Percentiles rank a stretch among this genome's conserved stretches.
These are phyloP conservation scores for Astropecten irregularis DNA, from an alignment of 53 echinoderm and acorn worm genomes.

Conservation along the genomic window DNA sequence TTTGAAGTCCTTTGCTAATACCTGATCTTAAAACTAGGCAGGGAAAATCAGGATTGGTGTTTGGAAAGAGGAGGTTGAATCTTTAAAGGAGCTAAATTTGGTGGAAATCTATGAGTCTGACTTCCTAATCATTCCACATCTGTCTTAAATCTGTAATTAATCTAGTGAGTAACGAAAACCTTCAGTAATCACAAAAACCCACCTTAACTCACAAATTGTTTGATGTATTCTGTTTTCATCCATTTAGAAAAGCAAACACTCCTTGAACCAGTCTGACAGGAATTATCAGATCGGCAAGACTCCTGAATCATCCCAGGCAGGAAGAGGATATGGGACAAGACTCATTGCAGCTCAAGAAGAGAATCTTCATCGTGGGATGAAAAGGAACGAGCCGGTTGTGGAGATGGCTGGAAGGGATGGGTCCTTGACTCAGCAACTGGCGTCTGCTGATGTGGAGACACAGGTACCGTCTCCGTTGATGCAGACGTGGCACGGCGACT, in stretches of 20 bases:
- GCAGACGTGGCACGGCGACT: constrained; percentile 5
- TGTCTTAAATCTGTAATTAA: no score
- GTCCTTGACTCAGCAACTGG: not conserved
- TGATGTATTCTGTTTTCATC: no score
- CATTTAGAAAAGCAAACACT: constrained; percentile 28
- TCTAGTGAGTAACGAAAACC: no score
- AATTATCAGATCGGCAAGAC: not conserved
- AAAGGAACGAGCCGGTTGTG: not conserved
- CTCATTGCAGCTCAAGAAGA: not conserved
- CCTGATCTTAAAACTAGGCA: no score
- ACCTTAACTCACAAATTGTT: no score
- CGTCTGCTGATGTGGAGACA: constrained; percentile 42
- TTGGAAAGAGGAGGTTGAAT: no score
- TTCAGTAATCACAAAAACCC: no score
- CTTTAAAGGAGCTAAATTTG: no score
- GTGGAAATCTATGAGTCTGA: no score
- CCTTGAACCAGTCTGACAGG: not conserved
- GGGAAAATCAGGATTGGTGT: no score
- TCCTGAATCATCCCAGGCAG: not conserved
- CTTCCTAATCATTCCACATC: no score
- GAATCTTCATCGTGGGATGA: not conserved
- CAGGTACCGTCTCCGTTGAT: constrained; percentile 38
- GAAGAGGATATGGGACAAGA: not conserved
- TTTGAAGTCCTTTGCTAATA: no score
- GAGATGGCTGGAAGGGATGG: not conserved